Evolutionary conservation across 2,113 vertebrate species (phyloP).

Genomic region (Psilopogon haemacephalus): DNA sequence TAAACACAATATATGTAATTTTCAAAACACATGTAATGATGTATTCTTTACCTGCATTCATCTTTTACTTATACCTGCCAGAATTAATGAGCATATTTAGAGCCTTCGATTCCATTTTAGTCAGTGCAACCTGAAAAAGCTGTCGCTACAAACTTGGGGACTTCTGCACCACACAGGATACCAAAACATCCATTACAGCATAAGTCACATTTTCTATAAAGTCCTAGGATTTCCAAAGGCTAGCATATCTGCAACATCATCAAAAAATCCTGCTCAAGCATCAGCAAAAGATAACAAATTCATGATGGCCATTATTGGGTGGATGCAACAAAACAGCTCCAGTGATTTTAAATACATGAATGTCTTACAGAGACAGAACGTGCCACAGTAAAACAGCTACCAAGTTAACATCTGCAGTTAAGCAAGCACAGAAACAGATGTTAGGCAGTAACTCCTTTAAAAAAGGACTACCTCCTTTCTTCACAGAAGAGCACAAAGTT

Average conservation of each 20-base stretch:
- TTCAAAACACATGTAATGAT: background rate
- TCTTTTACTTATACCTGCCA: background rate
- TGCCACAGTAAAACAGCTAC: background rate
- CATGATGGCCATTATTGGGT: background rate
- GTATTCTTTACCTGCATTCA: background rate
- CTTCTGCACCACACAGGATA: background rate
- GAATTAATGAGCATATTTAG: background rate
- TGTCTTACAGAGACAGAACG: background rate
- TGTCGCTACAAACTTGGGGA: background rate
- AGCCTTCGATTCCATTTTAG: background rate
- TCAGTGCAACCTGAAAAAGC: background rate
- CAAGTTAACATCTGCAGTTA: background rate
- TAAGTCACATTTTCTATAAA: background rate
- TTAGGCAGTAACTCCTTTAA: background rate
- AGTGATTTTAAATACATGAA: background rate
- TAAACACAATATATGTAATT: background rate
- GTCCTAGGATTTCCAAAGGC: background rate
- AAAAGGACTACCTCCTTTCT: background rate
- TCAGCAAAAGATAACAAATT: background rate
- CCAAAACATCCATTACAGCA: background rate
- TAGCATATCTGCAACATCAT: background rate
- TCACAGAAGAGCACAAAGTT: background rate
- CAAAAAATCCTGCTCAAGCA: background rate
- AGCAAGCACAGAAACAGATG: background rate
- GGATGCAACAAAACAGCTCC: background rate